Base-by-base conservation (phyloP, 1,140 invertebrate species). In the Drosophila takahashii region DNA sequence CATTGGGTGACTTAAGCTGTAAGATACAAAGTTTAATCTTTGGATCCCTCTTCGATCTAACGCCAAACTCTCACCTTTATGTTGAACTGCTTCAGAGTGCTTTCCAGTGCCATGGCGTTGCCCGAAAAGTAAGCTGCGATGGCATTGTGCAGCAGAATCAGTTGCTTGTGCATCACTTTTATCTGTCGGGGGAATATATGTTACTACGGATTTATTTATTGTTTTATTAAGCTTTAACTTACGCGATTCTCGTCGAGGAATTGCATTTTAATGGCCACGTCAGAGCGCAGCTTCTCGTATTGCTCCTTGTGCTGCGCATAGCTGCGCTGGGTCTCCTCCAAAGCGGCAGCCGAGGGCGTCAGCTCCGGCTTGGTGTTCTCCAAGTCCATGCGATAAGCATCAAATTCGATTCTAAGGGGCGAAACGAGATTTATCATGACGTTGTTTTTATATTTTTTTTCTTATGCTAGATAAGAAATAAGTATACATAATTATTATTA, bases 141-240 rank as follows among this genome's bases (percentile, higher is more conserved):
- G 6, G 98, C 98, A 93, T 99, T 99, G 93, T 99, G 98, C 92
- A 99, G 98, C 73, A 99, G 92, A 37, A 99, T 93, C 48, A 99
- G 93, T 92, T 99, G 98, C 92, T 99, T 99, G 92, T 99, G 98
- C 98, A 99, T 99, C 69, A 99, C 98, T 94, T 99, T 99, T 64
- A 98, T 96, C 97, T 98, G 92, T 36, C 95, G 94, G 37, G 78
- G 22, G 94, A 37, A 3, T 22, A 48, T 13, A 0, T 13, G 11
- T 11, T 3, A 0, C n/a, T 1, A 37, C 3, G 15, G 3, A 3
- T 22, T 32, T 6, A 18, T n/a, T 0, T 29, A 32, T 0, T 13
- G 15, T 9, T n/a, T 4, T 16, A 7, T 9, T 13, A 4, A 13
- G 15, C 5, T 11, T 4, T 34, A 92, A 92, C 93, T 93, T 94